These are phyloP conservation scores for Drosophila parvula DNA, from an alignment of 1,140 invertebrate species.

Conservation along the genomic window DNA sequence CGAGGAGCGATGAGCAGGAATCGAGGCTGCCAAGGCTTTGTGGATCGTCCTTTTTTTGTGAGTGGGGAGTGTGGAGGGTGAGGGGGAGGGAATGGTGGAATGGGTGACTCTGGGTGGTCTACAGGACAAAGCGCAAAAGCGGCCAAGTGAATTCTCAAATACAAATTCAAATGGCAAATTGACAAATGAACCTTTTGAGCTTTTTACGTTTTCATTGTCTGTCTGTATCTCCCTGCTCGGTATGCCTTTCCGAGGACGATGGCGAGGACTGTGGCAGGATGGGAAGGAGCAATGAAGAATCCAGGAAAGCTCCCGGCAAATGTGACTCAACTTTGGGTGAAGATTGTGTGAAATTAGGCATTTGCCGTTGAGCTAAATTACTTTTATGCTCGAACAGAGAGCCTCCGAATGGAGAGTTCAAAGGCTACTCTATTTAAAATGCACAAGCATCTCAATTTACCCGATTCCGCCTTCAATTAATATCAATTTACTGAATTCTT, in stretches of 20 bases:
- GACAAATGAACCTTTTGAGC: slow-evolving; percentile 81
- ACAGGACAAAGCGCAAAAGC: slow-evolving; percentile 76
- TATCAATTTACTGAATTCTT: neutral
- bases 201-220: slow-evolving; percentile 79
- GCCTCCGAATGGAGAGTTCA: neutral
- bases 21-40: slow-evolving; percentile 46
- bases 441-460: neutral
- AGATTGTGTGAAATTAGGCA: slow-evolving; percentile 44
- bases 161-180: slow-evolving; percentile 82
- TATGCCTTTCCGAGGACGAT: neutral
- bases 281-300: neutral
- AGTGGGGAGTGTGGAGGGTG: too few relatives aligned
- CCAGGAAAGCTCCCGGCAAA: slow-evolving; percentile 24
- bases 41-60: slow-evolving; percentile 17
- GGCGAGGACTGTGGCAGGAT: neutral
- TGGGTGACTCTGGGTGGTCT: slow-evolving; percentile 8
- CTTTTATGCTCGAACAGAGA: slow-evolving; percentile 17
- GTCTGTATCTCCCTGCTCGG: slow-evolving; percentile 28
- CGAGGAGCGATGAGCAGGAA: slow-evolving; percentile 45
- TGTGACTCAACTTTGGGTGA: slow-evolving; percentile 16
- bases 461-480: neutral
- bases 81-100: too few relatives aligned
- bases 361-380: slow-evolving; percentile 37
- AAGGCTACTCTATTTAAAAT: neutral
- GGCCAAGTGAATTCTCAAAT: slow-evolving; percentile 81